These are phyloP conservation scores for Sylvilagus bachmani DNA, from an alignment of 2,113 vertebrate species.

Conservation along the genomic window DNA sequence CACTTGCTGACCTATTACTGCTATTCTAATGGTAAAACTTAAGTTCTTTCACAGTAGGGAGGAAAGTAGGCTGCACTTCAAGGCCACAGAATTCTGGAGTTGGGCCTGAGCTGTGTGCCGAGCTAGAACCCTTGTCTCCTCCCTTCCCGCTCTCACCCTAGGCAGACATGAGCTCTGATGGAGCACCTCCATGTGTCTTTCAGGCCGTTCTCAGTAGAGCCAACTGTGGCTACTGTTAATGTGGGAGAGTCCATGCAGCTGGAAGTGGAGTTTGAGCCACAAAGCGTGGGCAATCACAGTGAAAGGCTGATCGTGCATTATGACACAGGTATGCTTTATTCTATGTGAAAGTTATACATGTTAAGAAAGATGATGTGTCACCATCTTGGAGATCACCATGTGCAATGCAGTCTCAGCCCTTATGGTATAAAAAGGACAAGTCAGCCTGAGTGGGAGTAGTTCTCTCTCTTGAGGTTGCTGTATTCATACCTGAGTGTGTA, in stretches of 20 bases:
- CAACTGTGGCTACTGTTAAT: constrained; percentile 86
- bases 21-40: constrained; percentile 23
- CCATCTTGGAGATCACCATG: no score
- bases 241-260: constrained; percentile 89
- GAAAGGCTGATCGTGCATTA: constrained; percentile 89
- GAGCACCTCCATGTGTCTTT: constrained; percentile 38
- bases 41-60: not conserved
- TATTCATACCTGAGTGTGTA: no score
- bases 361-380: not conserved
- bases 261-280: constrained; percentile 91
- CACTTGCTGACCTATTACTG: not conserved
- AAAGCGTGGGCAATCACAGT: constrained; percentile 86
- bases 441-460: no score
- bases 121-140: not conserved
- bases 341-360: not conserved
- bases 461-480: no score
- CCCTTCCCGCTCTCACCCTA: not conserved
- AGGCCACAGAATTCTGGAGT: not conserved
- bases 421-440: no score
- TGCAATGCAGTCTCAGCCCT: no score
- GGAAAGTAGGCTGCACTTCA: not conserved
- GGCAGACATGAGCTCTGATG: not conserved
- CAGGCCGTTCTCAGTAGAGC: constrained; percentile 93
- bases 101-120: not conserved
- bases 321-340: constrained; percentile 87